A percentile compares a stretch with the other conserved stretches of the same genome.
Conservation (phyloP, 2,113 vertebrate genomes). For the Pipra filicauda region DNA sequence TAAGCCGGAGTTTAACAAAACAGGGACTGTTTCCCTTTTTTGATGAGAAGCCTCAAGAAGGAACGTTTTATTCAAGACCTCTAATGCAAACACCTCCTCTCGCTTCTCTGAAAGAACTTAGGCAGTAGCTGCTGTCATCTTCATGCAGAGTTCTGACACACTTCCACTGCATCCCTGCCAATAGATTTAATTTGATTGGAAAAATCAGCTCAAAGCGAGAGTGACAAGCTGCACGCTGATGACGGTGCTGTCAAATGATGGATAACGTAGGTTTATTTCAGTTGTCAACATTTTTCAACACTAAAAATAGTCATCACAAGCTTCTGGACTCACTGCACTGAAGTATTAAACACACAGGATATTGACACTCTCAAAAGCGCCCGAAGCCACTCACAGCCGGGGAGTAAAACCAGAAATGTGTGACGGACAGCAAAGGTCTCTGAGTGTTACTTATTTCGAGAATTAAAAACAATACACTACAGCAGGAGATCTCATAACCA, state of each 20-base stretch:
- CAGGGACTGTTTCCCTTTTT: background rate
- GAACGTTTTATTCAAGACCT: background rate
- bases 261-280: background rate
- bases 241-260: conserved; percentile 19
- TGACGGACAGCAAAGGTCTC: background rate
- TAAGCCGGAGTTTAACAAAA: background rate
- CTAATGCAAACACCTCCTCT: conserved; percentile 20
- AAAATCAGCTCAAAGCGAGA: conserved; percentile 10
- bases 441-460: background rate
- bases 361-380: background rate
- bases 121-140: conserved; percentile 25
- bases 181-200: background rate
- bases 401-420: background rate
- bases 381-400: background rate
- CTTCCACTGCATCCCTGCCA: background rate
- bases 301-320: conserved; percentile 54
- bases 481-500: background rate
- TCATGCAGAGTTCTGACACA: background rate
- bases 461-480: background rate
- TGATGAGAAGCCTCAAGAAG: background rate
- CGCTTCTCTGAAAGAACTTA: background rate
- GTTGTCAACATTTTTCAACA: conserved; percentile 26
- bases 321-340: background rate
- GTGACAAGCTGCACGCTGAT: conserved; percentile 15
- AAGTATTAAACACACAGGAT: background rate